Evolutionary conservation across 2,113 vertebrate species (phyloP), one percentile per base, ranked within the genome.

Genomic region (Sebastes schlegelii): DNA sequence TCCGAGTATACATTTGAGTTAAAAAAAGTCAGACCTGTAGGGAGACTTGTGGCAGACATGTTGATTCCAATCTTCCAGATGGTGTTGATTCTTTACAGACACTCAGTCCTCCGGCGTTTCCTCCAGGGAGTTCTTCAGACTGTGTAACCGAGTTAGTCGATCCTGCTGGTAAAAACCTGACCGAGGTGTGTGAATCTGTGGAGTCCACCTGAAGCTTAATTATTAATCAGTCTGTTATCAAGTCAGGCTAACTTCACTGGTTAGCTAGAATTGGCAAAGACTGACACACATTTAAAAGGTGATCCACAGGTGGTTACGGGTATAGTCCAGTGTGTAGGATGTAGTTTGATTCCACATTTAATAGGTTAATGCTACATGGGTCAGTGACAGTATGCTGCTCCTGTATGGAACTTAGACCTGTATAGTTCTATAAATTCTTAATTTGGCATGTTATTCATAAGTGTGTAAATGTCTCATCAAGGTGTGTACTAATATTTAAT

Each of bases 141-240:
- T 57, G 16, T 57, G 16, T 62, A 62, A 49, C 11, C 3, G 12
- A 7, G 19, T 55, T 51, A 2, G 23, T 62, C 4, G 4, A n/a
- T 65, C 8, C 17, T 57, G 43, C 45, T 68, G 26, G 3, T 26
- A 61, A 77, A 76, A 79, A 71, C 55, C 60, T 72, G 17, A 55
- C 19, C 21, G 17, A 66, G 61, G 60, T 63, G 46, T 54, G 68
- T 45, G 9, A 57, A 52, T 77, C 48, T 65, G 67, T 86, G 69
- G 1, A 43, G 65, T 83, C 80, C 91, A 84, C 85, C 88, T 91
- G 89, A 73, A 91, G 92, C 60, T 74, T 89, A 95, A 96, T 94
- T 21, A 94, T 95, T 95, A 94, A 91, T 85, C 58, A 55, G 19
- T 43, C 42, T 11, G 70, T 89, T 81, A 79, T 80, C 66, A 74